Evolutionary conservation across 2,888 invertebrate genomes (phyloP).

Genomic region (Caenorhabditis uteleia): DNA sequence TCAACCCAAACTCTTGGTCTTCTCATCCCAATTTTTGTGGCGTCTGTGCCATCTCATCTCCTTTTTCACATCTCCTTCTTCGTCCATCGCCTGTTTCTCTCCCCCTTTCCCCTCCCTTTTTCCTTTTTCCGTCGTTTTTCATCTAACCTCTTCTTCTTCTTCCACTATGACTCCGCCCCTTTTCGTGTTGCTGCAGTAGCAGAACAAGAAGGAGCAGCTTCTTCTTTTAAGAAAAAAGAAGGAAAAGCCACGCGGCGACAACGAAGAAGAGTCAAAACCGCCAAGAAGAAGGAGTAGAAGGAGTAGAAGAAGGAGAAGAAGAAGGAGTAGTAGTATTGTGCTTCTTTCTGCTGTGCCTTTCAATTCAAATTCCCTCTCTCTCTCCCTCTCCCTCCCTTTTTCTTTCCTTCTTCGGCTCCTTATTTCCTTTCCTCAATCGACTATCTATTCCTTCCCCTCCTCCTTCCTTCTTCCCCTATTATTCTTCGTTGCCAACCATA

Average conservation of each 20-base stretch:
- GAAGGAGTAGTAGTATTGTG: conserved; percentile 1
- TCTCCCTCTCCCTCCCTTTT: too few species aligned
- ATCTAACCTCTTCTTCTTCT: not conserved
- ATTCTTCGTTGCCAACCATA: not conserved
- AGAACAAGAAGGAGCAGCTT: conserved; percentile 9
- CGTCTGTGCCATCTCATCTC: too few species aligned
- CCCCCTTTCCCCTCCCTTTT: conserved; percentile 8
- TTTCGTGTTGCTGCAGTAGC: conserved; percentile 12
- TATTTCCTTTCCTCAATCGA: not conserved
- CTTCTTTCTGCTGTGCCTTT: not conserved
- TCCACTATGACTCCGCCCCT: not conserved
- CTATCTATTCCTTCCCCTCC: not conserved
- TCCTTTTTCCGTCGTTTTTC: conserved; percentile 5
- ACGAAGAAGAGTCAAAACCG: conserved; percentile 12
- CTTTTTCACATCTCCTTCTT: too few species aligned
- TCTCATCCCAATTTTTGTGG: too few species aligned
- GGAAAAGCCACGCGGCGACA: conserved; percentile 19
- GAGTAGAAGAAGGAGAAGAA: conserved; percentile 6
- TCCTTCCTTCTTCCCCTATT: not conserved
- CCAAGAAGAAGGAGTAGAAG: conserved; percentile 3
- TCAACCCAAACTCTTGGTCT: too few species aligned
- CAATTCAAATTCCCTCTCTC: not conserved
- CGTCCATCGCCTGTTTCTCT: too few species aligned
- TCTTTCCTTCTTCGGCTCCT: not conserved
- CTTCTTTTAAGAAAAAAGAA: not conserved